Percentiles rank a stretch among this genome's conserved stretches.
phyloP scores from a whole-genome alignment of 2,113 vertebrate species.

The Lethenteron camtschaticum region DNA sequence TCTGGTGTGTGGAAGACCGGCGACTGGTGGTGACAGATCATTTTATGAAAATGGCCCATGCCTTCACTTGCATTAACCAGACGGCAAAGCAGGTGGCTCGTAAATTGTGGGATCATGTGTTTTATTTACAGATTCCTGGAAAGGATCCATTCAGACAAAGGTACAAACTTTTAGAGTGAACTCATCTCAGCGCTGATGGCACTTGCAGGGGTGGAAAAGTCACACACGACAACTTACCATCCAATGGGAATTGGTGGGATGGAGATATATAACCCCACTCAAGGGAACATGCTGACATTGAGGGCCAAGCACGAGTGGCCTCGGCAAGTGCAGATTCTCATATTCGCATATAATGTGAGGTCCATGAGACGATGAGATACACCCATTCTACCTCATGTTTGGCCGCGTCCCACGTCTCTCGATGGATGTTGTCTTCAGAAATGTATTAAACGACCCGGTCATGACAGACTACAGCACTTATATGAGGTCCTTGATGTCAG shows the following conservation, averaged over 20 bases:
- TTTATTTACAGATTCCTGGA: slow-evolving; percentile 8
- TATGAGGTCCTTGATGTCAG: slow-evolving; percentile 7
- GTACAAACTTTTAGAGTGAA: slow-evolving; percentile 10
- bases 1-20: slow-evolving; percentile 4
- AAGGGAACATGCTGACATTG: slow-evolving; percentile 10
- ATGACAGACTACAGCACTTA: slow-evolving; percentile 8
- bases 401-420: slow-evolving; percentile 8
- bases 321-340: slow-evolving; percentile 7
- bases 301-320: slow-evolving; percentile 11
- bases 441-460: slow-evolving; percentile 1
- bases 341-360: slow-evolving; percentile 11
- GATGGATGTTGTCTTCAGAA: slow-evolving; percentile 11
- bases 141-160: slow-evolving; percentile 9
- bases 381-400: slow-evolving; percentile 11
- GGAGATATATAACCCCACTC: background rate
- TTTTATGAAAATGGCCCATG: slow-evolving; percentile 7
- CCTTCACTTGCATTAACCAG: slow-evolving; percentile 8
- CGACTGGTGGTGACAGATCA: slow-evolving; percentile 8
- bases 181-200: slow-evolving; percentile 6
- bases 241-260: slow-evolving; percentile 3
- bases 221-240: slow-evolving; percentile 1
- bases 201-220: slow-evolving; percentile 8
- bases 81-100: slow-evolving; percentile 9
- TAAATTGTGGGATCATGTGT: slow-evolving; percentile 7
- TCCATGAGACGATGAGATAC: slow-evolving; percentile 11